Conservation (phyloP, 2,888 invertebrate species). For the Apantesis nais region DNA sequence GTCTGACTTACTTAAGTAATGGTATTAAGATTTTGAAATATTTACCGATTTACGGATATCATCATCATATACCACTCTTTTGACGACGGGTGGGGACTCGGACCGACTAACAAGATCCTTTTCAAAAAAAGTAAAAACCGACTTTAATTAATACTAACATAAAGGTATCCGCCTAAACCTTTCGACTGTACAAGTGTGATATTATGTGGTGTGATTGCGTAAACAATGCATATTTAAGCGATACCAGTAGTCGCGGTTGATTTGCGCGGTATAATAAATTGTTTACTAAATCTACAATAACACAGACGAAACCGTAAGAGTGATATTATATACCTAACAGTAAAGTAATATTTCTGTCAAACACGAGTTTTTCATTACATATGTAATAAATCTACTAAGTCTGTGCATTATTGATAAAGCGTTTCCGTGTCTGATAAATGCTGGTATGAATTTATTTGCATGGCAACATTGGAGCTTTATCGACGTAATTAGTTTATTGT, state of each 20-base stretch:
- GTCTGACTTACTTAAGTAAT: neutral
- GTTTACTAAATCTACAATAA: neutral
- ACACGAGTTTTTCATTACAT: neutral
- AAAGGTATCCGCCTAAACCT: too few species aligned
- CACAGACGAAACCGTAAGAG: neutral
- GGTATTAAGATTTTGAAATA: neutral
- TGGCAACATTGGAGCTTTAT: neutral
- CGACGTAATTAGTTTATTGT: neutral
- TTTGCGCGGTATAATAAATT: too few species aligned
- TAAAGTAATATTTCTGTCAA: neutral
- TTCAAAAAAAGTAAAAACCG: too few species aligned
- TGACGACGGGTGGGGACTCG: too few species aligned
- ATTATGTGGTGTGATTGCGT: too few species aligned
- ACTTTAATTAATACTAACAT: too few species aligned
- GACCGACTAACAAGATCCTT: too few species aligned
- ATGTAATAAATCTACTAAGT: neutral
- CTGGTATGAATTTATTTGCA: neutral
- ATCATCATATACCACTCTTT: too few species aligned
- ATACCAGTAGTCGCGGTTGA: too few species aligned
- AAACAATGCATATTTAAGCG: too few species aligned
- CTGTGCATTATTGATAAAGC: slow-evolving; percentile 6
- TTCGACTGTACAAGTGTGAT: too few species aligned
- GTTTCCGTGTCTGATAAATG: slow-evolving; percentile 1
- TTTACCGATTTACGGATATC: neutral
- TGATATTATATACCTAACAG: neutral